phyloP scores from a whole-genome alignment of 2,113 vertebrate genomes.

The Cepphus grylle region DNA sequence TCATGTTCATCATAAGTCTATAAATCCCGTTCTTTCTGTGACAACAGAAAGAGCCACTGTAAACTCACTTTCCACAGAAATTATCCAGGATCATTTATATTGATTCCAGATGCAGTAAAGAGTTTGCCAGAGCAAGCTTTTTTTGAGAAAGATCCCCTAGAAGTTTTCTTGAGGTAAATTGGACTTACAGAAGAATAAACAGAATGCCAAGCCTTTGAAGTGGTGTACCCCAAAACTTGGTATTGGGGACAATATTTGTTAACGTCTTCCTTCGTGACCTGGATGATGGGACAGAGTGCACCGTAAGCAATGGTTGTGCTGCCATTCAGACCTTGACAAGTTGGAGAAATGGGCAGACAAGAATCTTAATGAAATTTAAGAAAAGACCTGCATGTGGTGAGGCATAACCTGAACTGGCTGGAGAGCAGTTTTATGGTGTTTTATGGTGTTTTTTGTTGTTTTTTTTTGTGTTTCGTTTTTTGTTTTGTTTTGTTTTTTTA shows the following conservation, averaged over 20 bases:
- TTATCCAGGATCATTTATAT: background rate
- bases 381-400: background rate
- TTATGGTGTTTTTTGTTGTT: no score
- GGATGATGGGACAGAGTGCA: background rate
- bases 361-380: background rate
- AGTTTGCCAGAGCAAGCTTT: background rate
- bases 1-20: accelerated
- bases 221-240: background rate
- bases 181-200: background rate
- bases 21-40: background rate
- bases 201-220: background rate
- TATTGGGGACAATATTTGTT: background rate
- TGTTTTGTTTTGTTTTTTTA: background rate
- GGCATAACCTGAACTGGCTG: background rate
- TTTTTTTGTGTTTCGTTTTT: background rate
- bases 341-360: background rate
- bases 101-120: background rate
- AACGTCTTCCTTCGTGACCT: background rate
- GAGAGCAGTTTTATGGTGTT: background rate
- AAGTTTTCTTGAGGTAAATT: background rate
- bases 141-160: background rate
- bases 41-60: background rate
- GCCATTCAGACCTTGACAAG: background rate
- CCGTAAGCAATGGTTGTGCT: background rate
- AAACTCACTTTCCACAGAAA: background rate